Evolutionary conservation across 2,888 invertebrate genomes (phyloP), one percentile per base, ranked within the genome.

Genomic region (Tenthredo notha): DNA sequence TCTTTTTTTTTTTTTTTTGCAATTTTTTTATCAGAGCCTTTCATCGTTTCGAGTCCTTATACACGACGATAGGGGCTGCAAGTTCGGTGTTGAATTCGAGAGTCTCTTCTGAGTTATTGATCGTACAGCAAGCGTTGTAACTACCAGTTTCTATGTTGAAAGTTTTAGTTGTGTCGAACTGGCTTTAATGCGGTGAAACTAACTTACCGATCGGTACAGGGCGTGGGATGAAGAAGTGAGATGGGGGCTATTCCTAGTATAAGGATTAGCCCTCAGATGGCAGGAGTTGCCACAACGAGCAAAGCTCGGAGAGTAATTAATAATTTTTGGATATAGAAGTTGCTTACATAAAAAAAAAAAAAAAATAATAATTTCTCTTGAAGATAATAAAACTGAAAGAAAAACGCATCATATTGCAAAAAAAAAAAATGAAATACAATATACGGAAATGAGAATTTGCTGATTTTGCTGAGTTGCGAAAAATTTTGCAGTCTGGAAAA

Each of bases 131-230:
- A 33, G n/a, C 33, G 2, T 70, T 70, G 12, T 40, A 37, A 70
- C n/a, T n/a, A 70, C 15, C 15, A 6, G 40, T 61, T 29, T 12
- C 37, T 29, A 40, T 40, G 15, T 50, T 5, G n/a, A 84, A 47
- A 43, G 65, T 87, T 87, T 88, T 67, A 58, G 67, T 82, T 82
- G 88, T 85, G 88, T 88, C 67, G 86, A 85, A 86, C 85, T 37
- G 87, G 84, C 88, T 88, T 87, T 47, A 18, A 37, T 15, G 25
- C 54, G 29, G 50, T 61, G 10, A 47, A 29, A 75, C 88, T 87
- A n/a, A 75, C 74, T 86, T 88, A 87, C 83, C 88, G 84, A 84
- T 77, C 6, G 84, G n/a, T 75, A 80, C 58, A 61, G 78, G 78
- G 40, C 78, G 78, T 80, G 61, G 78, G 78, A 58, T 58, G 78